Conservation (phyloP, 2,888 invertebrate species). For the Stenchaetothrips biformis region DNA sequence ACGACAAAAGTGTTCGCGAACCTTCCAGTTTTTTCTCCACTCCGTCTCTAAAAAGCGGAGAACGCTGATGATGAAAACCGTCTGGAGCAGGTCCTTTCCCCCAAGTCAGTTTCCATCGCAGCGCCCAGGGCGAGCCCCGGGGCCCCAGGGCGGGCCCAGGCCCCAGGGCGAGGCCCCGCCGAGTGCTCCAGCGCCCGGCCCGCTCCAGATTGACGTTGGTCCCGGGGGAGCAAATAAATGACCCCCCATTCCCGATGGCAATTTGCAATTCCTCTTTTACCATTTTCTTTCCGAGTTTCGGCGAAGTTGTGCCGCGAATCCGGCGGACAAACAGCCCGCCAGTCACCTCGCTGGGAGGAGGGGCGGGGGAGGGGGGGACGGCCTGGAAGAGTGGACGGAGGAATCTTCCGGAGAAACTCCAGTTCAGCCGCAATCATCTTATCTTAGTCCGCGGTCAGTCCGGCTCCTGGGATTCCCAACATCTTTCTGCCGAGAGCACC, state of each 20-base stretch:
- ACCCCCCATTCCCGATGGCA: conserved; percentile 17
- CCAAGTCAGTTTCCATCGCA: too few species aligned
- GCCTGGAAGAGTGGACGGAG: background rate
- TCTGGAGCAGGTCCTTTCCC: too few species aligned
- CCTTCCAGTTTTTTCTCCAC: too few species aligned
- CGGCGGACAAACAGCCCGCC: background rate
- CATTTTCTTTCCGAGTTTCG: conserved; percentile 10
- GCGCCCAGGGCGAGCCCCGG: too few species aligned
- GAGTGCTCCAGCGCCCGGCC: background rate
- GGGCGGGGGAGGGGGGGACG: background rate
- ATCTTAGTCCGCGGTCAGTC: background rate
- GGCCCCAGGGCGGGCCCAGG: too few species aligned
- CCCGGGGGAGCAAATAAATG: conserved; percentile 13
- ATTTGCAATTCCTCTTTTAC: conserved; percentile 25
- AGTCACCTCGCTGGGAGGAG: background rate
- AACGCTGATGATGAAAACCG: too few species aligned
- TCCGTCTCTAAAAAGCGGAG: too few species aligned
- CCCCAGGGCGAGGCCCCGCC: too few species aligned
- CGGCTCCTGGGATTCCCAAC: background rate
- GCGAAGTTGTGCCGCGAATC: background rate
- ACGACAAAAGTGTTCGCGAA: too few species aligned
- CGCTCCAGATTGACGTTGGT: conserved; percentile 18
- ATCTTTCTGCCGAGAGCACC: too few species aligned
- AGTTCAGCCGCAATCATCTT: too few species aligned
- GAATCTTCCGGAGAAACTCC: background rate